Evolutionary conservation across 2,888 invertebrate genomes (phyloP).

Genomic region (Phaedon cochleariae): DNA sequence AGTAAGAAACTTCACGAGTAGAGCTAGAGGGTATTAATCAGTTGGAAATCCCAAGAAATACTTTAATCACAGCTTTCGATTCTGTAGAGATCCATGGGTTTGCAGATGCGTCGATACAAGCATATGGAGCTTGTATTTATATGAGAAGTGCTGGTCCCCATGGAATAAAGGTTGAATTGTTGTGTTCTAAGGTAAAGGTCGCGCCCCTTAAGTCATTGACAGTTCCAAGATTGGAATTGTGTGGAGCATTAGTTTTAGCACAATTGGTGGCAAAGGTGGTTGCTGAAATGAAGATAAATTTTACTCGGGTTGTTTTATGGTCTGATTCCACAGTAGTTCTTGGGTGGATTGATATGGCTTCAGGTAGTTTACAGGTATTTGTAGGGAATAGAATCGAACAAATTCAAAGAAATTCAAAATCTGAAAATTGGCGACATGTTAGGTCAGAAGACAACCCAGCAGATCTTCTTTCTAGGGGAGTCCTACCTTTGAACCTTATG

Average conservation of each 20-base stretch:
- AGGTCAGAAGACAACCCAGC: conserved; percentile 23
- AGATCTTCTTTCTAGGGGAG: conserved; percentile 19
- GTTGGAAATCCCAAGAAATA: conserved; percentile 24
- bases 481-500: conserved; percentile 4
- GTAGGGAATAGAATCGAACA: conserved; percentile 21
- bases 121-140: conserved; percentile 36
- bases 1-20: conserved; percentile 3
- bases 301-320: too few relatives aligned
- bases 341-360: conserved; percentile 15
- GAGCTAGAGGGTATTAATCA: conserved; percentile 3
- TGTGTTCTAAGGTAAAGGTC: conserved; percentile 32
- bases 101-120: conserved; percentile 33
- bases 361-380: conserved; percentile 15
- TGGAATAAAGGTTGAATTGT: conserved; percentile 21
- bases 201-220: conserved; percentile 34
- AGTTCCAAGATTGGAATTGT: conserved; percentile 30
- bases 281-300: too few relatives aligned
- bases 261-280: background rate
- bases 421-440: conserved; percentile 23
- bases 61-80: background rate
- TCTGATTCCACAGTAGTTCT: conserved; percentile 21
- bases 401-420: conserved; percentile 12
- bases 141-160: conserved; percentile 12
- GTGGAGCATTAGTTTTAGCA: conserved; percentile 24
- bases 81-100: conserved; percentile 42